Base-by-base conservation (phyloP, 2,113 vertebrate genomes). In the Pseudois nayaur region DNA sequence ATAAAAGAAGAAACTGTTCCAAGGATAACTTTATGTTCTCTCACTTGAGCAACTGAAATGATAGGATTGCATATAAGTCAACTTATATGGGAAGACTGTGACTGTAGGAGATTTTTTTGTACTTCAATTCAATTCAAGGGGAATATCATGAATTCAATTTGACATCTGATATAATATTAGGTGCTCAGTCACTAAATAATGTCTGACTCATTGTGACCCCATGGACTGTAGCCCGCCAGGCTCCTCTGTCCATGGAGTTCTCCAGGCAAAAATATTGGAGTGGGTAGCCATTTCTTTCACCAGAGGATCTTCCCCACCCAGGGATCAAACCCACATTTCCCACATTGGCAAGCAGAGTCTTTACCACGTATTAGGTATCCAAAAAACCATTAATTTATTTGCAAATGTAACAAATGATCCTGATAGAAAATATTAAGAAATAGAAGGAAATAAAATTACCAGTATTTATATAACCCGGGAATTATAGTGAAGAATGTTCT, bases 371-470 rank as follows among this genome's bases (percentile, higher is more conserved):
- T 62, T 89, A 36, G 7, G 48, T 21, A 33, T 40, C 17, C 2
- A 67, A 60, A 60, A 97, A 97, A 45, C 19, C 50, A 27, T 86
- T 62, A 50, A 91, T 91, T 36, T 87, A 1, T 87, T 94, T 86
- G 4, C 4, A 76, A 71, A 54, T 74, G 54, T 43, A 89, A 62
- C 5, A 84, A 85, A 83, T 48, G 2, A 95, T 85, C 27, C n/a
- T 57, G 8, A 55, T 33, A 74, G 14, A 93, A 94, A 76, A 81
- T 71, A 57, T 29, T 48, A 71, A 83, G 40, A 78, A 12, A 1
- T 33, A 62, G 9, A 87, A 93, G 29, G 21, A 89, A 89, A 84
- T 78, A 62, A 60, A 83, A 79, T 67, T 55, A 4, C 3, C 3
- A 54, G 10, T 62, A 33, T 74, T 89, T 85, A 27, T 36, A 19